These are phyloP conservation scores for Aurelia aurita complex sp. Pacific DNA, from an alignment of 30 jellyfish, hydroid and myxozoan genomes.

Conservation along the genomic window DNA sequence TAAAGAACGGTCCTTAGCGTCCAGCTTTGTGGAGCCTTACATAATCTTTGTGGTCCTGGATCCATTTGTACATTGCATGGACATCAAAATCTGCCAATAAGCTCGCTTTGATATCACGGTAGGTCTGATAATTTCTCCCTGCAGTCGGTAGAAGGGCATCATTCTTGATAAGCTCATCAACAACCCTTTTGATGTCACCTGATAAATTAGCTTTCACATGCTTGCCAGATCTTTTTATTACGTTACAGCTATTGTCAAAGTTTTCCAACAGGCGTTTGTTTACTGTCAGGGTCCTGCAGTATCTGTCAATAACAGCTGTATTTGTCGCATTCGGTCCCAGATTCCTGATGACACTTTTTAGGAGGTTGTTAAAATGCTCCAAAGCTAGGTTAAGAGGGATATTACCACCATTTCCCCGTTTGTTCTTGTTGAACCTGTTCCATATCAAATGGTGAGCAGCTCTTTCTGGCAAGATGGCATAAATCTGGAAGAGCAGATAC, in stretches of 20 bases:
- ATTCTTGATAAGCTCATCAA: conserved; percentile 14
- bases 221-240: conserved; percentile 43
- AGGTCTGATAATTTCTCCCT: conserved; percentile 29
- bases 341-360: no score
- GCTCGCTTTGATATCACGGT: conserved; percentile 23
- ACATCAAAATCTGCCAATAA: conserved; percentile 39
- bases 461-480: conserved; percentile 10
- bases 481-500: conserved; percentile 30
- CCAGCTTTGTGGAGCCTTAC: conserved; percentile 22
- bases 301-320: conserved; percentile 29
- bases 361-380: no score
- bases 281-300: conserved; percentile 43
- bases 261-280: conserved; percentile 39
- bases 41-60: conserved; percentile 14
- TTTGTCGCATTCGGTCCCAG: conserved; percentile 55
- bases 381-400: no score
- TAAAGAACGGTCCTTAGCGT: no score
- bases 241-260: conserved; percentile 35
- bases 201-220: conserved; percentile 19
- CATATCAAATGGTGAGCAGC: conserved; percentile 44
- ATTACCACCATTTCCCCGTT: conserved; percentile 58
- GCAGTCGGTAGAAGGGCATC: not conserved
- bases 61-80: conserved; percentile 41
- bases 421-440: no score
- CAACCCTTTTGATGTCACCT: conserved; percentile 28